Evolutionary conservation across 2,113 vertebrate genomes (phyloP).

Genomic region (Bombycilla garrulus): DNA sequence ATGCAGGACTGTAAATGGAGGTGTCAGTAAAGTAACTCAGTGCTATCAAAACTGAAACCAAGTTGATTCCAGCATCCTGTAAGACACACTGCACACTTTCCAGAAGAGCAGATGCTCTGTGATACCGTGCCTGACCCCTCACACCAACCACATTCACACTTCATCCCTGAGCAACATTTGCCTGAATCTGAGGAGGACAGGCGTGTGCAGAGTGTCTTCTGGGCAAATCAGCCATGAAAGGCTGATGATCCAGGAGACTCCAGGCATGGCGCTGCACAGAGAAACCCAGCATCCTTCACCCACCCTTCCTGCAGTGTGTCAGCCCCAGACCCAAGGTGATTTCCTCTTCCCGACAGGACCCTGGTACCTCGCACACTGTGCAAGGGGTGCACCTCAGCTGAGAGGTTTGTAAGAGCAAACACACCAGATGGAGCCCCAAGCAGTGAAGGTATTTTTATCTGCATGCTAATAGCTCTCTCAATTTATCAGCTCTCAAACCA

Average conservation of each 20-base stretch:
- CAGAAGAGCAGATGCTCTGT: neutral
- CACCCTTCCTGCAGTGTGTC: neutral
- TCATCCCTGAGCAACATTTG: fast-evolving
- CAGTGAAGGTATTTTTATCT: neutral
- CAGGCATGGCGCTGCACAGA: neutral
- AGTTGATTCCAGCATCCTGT: neutral
- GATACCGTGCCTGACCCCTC: neutral
- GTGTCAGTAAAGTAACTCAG: neutral
- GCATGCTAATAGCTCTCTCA: neutral
- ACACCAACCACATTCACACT: neutral
- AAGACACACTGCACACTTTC: neutral
- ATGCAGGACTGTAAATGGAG: neutral
- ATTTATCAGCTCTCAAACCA: neutral
- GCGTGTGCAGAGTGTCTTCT: fast-evolving
- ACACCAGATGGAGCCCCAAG: neutral
- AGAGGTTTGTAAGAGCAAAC: neutral
- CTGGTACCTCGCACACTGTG: too few species aligned
- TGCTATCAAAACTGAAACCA: neutral
- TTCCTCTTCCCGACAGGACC: neutral
- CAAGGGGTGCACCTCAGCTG: neutral
- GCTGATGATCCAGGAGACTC: neutral
- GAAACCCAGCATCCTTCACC: neutral
- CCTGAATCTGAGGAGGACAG: fast-evolving
- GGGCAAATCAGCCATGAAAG: neutral
- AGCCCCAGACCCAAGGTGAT: neutral